Evolutionary conservation across 2,888 invertebrate genomes (phyloP), one percentile per base, ranked within the genome.

Genomic region (Acleris laterana): DNA sequence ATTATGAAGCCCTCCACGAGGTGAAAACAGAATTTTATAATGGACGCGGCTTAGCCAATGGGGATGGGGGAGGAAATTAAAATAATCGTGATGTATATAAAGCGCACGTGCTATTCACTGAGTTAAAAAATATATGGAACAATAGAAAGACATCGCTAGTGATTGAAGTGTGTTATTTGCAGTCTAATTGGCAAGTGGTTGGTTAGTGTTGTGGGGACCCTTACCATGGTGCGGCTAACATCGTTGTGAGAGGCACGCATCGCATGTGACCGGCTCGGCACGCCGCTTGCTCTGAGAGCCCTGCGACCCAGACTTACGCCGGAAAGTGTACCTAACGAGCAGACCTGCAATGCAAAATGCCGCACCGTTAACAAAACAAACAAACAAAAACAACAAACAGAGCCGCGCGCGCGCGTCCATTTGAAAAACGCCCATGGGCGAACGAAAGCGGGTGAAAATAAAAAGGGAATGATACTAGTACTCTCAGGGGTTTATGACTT

Each of bases 321-420:
- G 93, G 89, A 93, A 93, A 89, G 93, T 93, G 93, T 93, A 93
- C 93, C 93, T 93, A 93, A 93, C 93, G 91, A 93, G 93, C 83
- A 93, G 93, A 93, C 93, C 93, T 93, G 93, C 88, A 93, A 93
- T 92, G 90, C 88, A 92, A 93, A 93, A 93, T 84, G 93, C 90
- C 88, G 87, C 83, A 92, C 90, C 91, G 93, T 93, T 93, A 93
- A 90, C 88, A 90, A 90, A 91, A 90, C 78, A 89, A 88, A 88
- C 77, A 83, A 83, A 86, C 72, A 83, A 88, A 89, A 85, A 86
- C 84, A 88, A 82, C 74, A 84, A 88, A 84, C 63, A 79, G 80
- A 83, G 79, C 83, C 79, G 79, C 83, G 82, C 83, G 86, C 81
- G 90, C 92, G 93, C 91, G 92, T 89, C 92, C 92, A 89, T 87